Percentiles rank a stretch among this genome's conserved stretches.
These are phyloP conservation scores for Festucalex cinctus DNA, from an alignment of 2,113 vertebrate genomes.

Conservation along the genomic window DNA sequence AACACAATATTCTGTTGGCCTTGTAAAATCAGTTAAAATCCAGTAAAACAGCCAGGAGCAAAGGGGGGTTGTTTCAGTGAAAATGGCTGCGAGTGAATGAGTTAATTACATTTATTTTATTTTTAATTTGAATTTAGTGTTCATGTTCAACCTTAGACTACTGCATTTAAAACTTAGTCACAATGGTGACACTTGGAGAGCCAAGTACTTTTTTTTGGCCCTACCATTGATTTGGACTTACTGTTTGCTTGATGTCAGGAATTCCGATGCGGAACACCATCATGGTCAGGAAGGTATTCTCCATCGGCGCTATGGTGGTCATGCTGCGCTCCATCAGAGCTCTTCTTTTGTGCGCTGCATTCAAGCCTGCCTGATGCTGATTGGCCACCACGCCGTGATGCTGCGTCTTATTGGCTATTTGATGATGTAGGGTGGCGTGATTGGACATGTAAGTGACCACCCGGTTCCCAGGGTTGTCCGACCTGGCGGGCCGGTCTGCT, in stretches of 20 bases:
- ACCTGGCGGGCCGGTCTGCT: constrained; percentile 59
- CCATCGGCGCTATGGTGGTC: constrained; percentile 73
- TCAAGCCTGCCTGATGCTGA: constrained; percentile 53
- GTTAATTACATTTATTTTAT: too few relatives aligned
- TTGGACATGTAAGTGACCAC: constrained; percentile 57
- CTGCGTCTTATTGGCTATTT: constrained; percentile 64
- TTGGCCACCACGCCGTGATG: constrained; percentile 52
- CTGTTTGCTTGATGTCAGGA: constrained; percentile 90
- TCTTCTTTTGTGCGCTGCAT: constrained; percentile 69
- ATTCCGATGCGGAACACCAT: constrained; percentile 90
- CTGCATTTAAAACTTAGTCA: too few relatives aligned
- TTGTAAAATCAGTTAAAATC: too few relatives aligned
- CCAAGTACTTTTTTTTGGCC: too few relatives aligned
- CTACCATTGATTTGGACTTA: constrained; percentile 59
- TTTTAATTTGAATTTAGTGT: too few relatives aligned
- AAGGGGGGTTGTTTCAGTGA: too few relatives aligned
- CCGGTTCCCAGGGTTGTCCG: constrained; percentile 50
- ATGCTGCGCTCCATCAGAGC: constrained; percentile 81
- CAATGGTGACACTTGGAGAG: too few relatives aligned
- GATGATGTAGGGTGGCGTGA: constrained; percentile 58
- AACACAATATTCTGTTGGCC: too few relatives aligned
- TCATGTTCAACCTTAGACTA: too few relatives aligned
- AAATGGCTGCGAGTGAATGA: too few relatives aligned
- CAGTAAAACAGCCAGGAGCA: too few relatives aligned
- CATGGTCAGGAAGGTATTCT: constrained; percentile 82